These are phyloP conservation scores for Montifringilla adamsi DNA, from an alignment of 2,113 vertebrate genomes.

Conservation along the genomic window DNA sequence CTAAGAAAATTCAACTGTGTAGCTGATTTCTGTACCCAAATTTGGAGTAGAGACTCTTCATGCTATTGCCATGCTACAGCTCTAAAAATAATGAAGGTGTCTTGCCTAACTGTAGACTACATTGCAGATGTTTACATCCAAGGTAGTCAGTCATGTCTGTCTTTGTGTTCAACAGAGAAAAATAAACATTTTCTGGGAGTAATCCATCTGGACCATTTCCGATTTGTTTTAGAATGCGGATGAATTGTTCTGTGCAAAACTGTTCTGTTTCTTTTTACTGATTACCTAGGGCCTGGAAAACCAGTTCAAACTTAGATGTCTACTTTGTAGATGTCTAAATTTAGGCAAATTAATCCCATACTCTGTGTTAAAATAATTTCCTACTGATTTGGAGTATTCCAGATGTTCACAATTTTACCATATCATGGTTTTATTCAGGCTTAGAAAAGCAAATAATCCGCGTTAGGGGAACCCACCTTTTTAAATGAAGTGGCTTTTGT, in stretches of 20 bases:
- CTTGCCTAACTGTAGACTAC: background rate
- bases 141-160: background rate
- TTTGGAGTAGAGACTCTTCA: background rate
- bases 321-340: constrained; percentile 23
- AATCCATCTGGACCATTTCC: background rate
- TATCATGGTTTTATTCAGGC: background rate
- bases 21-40: background rate
- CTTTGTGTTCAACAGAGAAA: background rate
- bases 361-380: constrained; percentile 12
- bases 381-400: constrained; percentile 23
- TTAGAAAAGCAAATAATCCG: constrained; percentile 24
- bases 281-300: constrained; percentile 19
- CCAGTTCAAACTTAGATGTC: background rate
- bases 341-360: constrained; percentile 28
- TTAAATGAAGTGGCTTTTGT: background rate
- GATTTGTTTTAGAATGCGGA: background rate
- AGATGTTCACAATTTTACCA: constrained; percentile 28
- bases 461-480: background rate
- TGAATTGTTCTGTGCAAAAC: background rate
- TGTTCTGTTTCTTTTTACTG: constrained; percentile 34
- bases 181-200: constrained; percentile 1
- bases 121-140: background rate
- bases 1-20: background rate
- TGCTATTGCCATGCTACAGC: background rate
- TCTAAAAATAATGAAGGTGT: background rate